Base-by-base conservation (phyloP, 2,113 vertebrate species). In the Cisticola juncidis region DNA sequence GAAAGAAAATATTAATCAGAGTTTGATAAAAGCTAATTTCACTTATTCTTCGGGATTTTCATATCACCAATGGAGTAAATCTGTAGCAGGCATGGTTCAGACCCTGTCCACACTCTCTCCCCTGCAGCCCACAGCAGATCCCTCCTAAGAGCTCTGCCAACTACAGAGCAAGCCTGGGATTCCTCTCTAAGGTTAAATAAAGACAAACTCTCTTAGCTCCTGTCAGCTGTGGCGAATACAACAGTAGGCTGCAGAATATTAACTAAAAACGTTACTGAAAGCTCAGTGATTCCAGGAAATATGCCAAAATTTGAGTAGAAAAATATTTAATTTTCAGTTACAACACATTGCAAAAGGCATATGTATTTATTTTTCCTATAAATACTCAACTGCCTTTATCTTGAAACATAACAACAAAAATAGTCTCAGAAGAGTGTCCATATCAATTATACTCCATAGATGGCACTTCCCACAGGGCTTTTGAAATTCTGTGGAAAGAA, bases 281-380 rank as follows among this genome's bases (percentile, higher is more conserved):
- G 71, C 78, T 93, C 24, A 5, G 68, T n/a, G 69, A 93, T 81
- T 94, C 90, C 77, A 95, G 92, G 88, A 96, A 96, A 80, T 33
- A 70, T 18, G 80, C 80, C 79, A 96, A 81, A 83, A 71, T 64
- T 66, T 58, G 44, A 91, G 54, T 44, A 93, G 64, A 90, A 95
- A 94, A 96, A 91, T 85, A 94, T 56, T 95, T 85, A 58, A 82
- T 91, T 90, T 94, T 89, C 88, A 95, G 51, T 69, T 88, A 78
- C 56, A 94, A 88, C 57, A 88, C 66, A 81, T 25, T 65, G 80
- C 77, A 92, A 84, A 95, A 93, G 56, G 57, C 72, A 48, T 70
- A 76, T 50, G 56, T 64, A 90, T 94, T 94, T 92, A 85, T 90
- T 95, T 95, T 81, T 93, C 61, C 66, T 91, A 66, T 38, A 85